These are phyloP conservation scores for Meteorus sp. DNA, from an alignment of 1,140 invertebrate species.

Conservation along the genomic window DNA sequence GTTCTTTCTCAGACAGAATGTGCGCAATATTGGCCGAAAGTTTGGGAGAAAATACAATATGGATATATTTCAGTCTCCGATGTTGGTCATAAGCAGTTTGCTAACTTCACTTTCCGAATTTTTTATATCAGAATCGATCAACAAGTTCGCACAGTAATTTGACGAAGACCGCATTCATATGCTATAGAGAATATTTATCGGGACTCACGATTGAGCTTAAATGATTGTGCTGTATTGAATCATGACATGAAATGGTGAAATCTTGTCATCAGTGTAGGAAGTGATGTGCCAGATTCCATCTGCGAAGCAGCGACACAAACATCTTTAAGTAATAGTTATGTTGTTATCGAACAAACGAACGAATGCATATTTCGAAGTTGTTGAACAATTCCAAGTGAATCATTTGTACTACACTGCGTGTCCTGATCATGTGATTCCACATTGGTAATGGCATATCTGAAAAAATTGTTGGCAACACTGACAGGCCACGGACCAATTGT, in stretches of 20 bases:
- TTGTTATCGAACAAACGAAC: too few species aligned
- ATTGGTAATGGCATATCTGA: constrained; percentile 70
- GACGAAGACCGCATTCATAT: background rate
- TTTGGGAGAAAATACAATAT: constrained; percentile 85
- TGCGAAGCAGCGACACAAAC: background rate
- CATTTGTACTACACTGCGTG: constrained; percentile 98
- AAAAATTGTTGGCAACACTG: constrained; percentile 67
- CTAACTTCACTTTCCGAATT: constrained; percentile 93
- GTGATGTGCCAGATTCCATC: too few species aligned
- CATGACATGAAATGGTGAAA: too few species aligned
- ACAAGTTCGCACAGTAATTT: constrained; percentile 68
- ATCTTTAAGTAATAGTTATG: too few species aligned
- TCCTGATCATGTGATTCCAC: constrained; percentile 92
- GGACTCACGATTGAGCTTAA: too few species aligned
- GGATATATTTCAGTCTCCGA: constrained; percentile 86
- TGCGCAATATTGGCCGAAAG: constrained; percentile 94
- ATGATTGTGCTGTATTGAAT: too few species aligned
- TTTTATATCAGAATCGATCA: constrained; percentile 74
- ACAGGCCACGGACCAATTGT: constrained; percentile 87
- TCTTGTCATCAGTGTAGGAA: too few species aligned
- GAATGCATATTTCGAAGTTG: too few species aligned
- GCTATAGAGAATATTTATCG: too few species aligned
- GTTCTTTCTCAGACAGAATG: constrained; percentile 83
- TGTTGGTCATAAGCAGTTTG: constrained; percentile 88
- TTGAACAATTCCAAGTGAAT: constrained; percentile 73